Conservation (phyloP, 2,113 vertebrate genomes). For the Leptocoma aspasia region DNA sequence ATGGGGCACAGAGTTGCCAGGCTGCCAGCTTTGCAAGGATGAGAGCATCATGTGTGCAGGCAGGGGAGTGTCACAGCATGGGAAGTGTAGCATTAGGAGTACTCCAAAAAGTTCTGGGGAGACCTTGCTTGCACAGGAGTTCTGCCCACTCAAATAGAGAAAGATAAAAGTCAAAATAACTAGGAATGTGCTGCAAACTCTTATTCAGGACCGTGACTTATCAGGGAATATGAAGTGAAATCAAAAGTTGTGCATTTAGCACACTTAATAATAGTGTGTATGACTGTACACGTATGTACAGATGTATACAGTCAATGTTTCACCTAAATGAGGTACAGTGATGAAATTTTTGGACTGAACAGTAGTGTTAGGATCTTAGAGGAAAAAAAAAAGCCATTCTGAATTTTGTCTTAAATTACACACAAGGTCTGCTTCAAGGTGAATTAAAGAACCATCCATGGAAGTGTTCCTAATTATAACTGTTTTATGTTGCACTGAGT, state of each 20-base stretch:
- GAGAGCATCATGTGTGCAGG: background rate
- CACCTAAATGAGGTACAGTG: background rate
- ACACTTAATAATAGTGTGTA: background rate
- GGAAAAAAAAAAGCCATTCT: background rate
- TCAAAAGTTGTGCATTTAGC: background rate
- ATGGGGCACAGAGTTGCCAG: background rate
- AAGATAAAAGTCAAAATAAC: background rate
- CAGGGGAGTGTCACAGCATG: background rate
- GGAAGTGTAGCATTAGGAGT: background rate
- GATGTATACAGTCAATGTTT: background rate
- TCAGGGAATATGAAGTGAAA: background rate
- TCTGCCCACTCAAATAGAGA: background rate
- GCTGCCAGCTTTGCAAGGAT: background rate
- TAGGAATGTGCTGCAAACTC: background rate
- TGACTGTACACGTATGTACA: background rate
- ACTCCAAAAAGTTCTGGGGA: background rate
- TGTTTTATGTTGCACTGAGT: background rate
- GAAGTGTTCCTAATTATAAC: background rate
- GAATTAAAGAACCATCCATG: background rate
- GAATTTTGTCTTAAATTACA: background rate
- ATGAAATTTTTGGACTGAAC: background rate
- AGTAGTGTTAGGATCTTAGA: background rate
- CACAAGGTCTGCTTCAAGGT: background rate
- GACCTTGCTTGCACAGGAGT: background rate
- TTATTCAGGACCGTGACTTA: background rate